Evolutionary conservation across 1,140 invertebrate species (phyloP), one percentile per base, ranked within the genome.

Genomic region (Bombus difficillimus): DNA sequence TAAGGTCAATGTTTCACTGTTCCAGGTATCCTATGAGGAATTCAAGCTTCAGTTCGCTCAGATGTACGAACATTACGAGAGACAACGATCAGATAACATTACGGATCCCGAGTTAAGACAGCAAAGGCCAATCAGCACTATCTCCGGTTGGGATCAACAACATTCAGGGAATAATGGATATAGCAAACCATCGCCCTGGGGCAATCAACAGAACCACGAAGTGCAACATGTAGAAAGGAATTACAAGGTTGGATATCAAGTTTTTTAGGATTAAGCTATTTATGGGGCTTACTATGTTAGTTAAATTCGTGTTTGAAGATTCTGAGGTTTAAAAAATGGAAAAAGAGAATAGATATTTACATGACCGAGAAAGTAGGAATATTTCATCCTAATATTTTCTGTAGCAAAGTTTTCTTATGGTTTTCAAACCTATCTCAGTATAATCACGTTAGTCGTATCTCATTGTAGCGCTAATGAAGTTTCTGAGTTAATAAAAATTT

Each of bases 31-130:
- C 0, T 99, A 99, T 94, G 98, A 99, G 96, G 98, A 99, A 95
- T 99, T 99, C 94, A 98, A 98, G 93, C 96, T 99, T 32, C 98
- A 99, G 93, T 99, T 99, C 94, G 98, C 98, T 81, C 98, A 99
- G 95, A 99, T 99, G 98, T 99, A 99, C 94, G 98, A 99, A 92
- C 98, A 99, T 92, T 99, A 99, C 94, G 98, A 99, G 92, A 96
- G 98, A 82, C 97, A 99, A 87, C 96, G 98, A 66, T 98, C 98
- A 5, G 98, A 99, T 93, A 98, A 99, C 92, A 98, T 99, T 78
- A 98, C 98, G 0, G 98, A 99, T 95, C 98, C 98, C 0, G 97
- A 98, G n/a, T 96, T 99, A 78, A 95, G 98, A 64, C 98, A 98
- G 93, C 98, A 98, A 91, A 96, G 98, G 68, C 98, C 98, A 43